These are phyloP conservation scores for Symphodus melops DNA, from an alignment of 2,113 vertebrate species.

Conservation along the genomic window DNA sequence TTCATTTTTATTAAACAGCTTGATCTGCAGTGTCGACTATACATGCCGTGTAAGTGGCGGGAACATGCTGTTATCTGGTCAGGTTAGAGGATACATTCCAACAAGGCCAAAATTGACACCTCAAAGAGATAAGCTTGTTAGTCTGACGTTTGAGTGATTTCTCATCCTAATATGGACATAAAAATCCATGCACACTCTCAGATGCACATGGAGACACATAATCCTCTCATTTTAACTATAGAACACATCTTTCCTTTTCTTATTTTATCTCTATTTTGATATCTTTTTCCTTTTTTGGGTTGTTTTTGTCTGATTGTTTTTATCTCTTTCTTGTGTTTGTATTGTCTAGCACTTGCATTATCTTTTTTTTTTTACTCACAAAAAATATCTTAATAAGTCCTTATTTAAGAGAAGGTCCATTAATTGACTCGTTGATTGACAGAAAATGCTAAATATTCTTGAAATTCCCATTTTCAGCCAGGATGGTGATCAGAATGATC, in stretches of 20 bases:
- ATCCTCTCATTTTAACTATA: no score
- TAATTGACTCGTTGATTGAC: no score
- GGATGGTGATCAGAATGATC: no score
- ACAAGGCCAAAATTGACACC: constrained; percentile 15
- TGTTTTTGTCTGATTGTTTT: background rate
- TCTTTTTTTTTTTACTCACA: no score
- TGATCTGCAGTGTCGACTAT: constrained; percentile 62
- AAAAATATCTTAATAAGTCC: no score
- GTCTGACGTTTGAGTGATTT: background rate
- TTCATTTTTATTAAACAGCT: constrained; percentile 73
- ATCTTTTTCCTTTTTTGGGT: background rate
- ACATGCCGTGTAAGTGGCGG: constrained; percentile 51
- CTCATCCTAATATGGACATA: no score
- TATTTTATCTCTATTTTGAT: background rate
- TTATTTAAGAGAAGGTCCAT: no score
- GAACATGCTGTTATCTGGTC: constrained; percentile 54
- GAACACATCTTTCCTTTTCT: background rate
- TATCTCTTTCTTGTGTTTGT: background rate
- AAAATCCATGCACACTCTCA: no score
- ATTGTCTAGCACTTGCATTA: no score
- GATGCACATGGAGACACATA: no score
- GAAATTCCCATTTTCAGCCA: no score
- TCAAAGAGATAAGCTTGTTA: background rate
- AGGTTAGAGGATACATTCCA: constrained; percentile 40
- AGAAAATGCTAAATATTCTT: no score